Conservation (phyloP, 2,113 vertebrate species). For the Anolis sagrei region DNA sequence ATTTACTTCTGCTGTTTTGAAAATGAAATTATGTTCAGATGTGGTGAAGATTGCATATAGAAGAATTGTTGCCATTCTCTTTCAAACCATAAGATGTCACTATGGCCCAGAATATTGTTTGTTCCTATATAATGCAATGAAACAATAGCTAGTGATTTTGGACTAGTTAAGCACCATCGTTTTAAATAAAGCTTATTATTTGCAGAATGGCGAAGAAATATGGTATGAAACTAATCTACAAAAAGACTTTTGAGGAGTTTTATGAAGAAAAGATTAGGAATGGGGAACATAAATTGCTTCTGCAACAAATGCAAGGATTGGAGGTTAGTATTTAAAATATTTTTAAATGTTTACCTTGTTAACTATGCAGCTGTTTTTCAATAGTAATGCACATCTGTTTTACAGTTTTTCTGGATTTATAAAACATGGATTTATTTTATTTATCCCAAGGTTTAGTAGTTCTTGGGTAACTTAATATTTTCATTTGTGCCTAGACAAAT, state of each 20-base stretch:
- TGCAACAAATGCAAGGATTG: slow-evolving; percentile 92
- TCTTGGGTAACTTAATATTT: no score
- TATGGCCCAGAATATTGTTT: slow-evolving; percentile 51
- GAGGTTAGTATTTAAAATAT: slow-evolving; percentile 79
- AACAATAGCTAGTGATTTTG: background rate
- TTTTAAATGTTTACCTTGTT: slow-evolving; percentile 1
- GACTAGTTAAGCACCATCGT: slow-evolving; percentile 12
- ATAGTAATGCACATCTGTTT: no score
- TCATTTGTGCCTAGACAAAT: background rate
- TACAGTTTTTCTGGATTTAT: no score
- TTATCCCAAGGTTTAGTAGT: background rate
- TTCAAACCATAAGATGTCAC: slow-evolving; percentile 62
- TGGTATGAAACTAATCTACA: slow-evolving; percentile 92
- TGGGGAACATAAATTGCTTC: slow-evolving; percentile 83
- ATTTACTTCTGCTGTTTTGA: background rate
- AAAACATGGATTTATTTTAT: background rate
- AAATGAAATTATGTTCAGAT: background rate
- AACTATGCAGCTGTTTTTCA: slow-evolving; percentile 18
- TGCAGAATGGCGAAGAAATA: slow-evolving; percentile 92
- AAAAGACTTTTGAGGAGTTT: slow-evolving; percentile 91
- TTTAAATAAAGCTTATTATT: slow-evolving; percentile 54
- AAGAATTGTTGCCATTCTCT: slow-evolving; percentile 43
- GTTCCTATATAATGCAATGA: slow-evolving; percentile 22
- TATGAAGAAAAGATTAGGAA: slow-evolving; percentile 92
- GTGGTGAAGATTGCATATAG: background rate